phyloP scores from a whole-genome alignment of 2,888 invertebrate species.

The Salticus scenicus region DNA sequence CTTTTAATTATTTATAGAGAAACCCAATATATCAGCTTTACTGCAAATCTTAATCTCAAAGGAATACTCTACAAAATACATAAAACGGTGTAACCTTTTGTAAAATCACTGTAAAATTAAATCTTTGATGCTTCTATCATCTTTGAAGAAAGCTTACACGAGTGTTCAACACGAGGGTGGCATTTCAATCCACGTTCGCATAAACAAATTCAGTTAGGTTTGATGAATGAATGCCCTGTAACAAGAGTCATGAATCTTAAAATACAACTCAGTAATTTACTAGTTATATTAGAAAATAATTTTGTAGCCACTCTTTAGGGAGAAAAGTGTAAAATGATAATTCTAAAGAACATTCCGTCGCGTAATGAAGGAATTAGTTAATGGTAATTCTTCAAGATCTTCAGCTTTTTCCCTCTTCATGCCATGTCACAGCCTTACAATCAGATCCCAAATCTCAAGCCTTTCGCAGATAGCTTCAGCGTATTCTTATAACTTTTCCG shows the following conservation, averaged over 20 bases:
- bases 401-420: not conserved
- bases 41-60: not conserved
- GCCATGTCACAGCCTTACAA: not conserved
- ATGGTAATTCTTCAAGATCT: not conserved
- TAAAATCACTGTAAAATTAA: not conserved
- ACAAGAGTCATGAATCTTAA: not conserved
- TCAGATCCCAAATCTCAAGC: constrained; percentile 17
- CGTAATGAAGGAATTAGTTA: constrained; percentile 13
- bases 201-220: not conserved
- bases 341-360: constrained; percentile 1
- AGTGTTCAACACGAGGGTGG: not conserved
- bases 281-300: constrained; percentile 1
- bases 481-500: constrained; percentile 5
- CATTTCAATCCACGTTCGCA: not conserved
- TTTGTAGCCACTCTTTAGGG: not conserved
- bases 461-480: not conserved
- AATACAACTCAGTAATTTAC: not conserved
- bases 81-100: not conserved
- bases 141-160: not conserved
- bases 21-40: not conserved
- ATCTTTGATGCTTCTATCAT: not conserved
- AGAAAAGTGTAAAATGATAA: not conserved
- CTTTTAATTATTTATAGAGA: too few relatives aligned
- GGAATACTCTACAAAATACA: not conserved
- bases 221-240: not conserved